A percentile compares a stretch with the other conserved stretches of the same genome.
phyloP scores from a whole-genome alignment of 2,888 invertebrate genomes.

The Gibbula magus region DNA sequence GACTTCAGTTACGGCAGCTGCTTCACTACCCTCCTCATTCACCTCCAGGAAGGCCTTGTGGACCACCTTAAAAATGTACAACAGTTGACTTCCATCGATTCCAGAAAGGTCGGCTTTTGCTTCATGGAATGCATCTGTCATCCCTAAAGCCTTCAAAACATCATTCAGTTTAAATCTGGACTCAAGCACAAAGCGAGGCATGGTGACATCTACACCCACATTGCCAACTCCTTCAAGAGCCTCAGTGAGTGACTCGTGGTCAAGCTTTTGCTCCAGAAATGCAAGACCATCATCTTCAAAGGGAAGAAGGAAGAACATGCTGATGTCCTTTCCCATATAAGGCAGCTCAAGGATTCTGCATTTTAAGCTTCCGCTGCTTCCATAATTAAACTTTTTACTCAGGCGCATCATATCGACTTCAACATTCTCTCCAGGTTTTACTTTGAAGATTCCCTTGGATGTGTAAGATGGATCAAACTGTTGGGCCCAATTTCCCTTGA shows the following conservation, averaged over 20 bases:
- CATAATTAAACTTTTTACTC: slow-evolving; percentile 80
- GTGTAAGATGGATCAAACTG: slow-evolving; percentile 76
- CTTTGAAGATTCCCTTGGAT: slow-evolving; percentile 78
- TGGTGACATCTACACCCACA: slow-evolving; percentile 17
- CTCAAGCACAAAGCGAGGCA: slow-evolving; percentile 66
- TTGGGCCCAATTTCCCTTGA: slow-evolving; percentile 75
- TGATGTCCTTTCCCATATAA: slow-evolving; percentile 77
- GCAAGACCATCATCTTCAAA: slow-evolving; percentile 53
- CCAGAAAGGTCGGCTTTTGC: slow-evolving; percentile 67
- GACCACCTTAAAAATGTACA: slow-evolving; percentile 63
- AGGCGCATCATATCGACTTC: slow-evolving; percentile 83
- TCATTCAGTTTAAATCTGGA: slow-evolving; percentile 48
- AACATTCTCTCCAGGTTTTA: slow-evolving; percentile 27
- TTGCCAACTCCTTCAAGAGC: background rate
- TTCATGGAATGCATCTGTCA: slow-evolving; percentile 60
- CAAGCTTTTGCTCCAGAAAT: slow-evolving; percentile 47
- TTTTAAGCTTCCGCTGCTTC: slow-evolving; percentile 79
- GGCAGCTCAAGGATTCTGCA: slow-evolving; percentile 86
- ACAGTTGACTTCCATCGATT: slow-evolving; percentile 47
- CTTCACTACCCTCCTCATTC: slow-evolving; percentile 72
- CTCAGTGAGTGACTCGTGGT: background rate
- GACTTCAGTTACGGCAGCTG: slow-evolving; percentile 69
- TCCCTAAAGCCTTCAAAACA: slow-evolving; percentile 56
- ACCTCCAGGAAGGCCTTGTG: slow-evolving; percentile 73
- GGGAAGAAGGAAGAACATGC: slow-evolving; percentile 69